Base-by-base conservation (phyloP, 2,113 vertebrate species). In the Leptobrachium leishanense region DNA sequence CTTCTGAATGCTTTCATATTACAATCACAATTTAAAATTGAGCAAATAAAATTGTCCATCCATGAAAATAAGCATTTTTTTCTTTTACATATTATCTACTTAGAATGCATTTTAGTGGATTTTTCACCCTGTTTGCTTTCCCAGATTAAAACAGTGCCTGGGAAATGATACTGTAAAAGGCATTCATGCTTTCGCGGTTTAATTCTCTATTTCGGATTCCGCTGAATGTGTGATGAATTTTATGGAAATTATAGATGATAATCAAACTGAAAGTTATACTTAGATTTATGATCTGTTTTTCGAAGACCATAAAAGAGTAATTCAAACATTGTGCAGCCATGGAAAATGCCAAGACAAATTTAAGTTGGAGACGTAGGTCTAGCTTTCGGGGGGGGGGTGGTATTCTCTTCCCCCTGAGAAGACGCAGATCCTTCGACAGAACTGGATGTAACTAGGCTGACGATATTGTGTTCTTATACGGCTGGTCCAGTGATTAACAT, bases 31-130 rank as follows among this genome's bases (percentile, higher is more conserved):
- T 66, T 75, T 42, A 66, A 75, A 75, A 9, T 66, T 53, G 46
- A 54, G 63, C 74, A 75, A 67, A 67, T 75, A 75, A 75, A 75
- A 75, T 75, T 53, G 74, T 53, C 44, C 74, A 75, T 65, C 63
- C 74, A 41, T 65, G 74, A 44, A 66, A 75, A 53, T 67, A 66
- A 13, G 39, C 46, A 5, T 75, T 75, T 75, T 59, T 57, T 53
- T 53, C 11, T 54, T 54, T 64, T 54, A 31, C 44, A 75, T 46
- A 75, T 67, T 75, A 75, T 54, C 62, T 54, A 64, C 39, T 54
- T 66, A 54, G 43, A 75, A 75, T 42, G 66, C 44, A 54, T 54
- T 75, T 66, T 54, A 43, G 44, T 66, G 46, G 46, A 67, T 75
- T 75, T 20, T 66, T 67, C 74, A 75, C 63, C 44, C 63, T 75